These are phyloP conservation scores for Rhopalosiphum padi DNA, from an alignment of 1,140 invertebrate species.

Conservation along the genomic window DNA sequence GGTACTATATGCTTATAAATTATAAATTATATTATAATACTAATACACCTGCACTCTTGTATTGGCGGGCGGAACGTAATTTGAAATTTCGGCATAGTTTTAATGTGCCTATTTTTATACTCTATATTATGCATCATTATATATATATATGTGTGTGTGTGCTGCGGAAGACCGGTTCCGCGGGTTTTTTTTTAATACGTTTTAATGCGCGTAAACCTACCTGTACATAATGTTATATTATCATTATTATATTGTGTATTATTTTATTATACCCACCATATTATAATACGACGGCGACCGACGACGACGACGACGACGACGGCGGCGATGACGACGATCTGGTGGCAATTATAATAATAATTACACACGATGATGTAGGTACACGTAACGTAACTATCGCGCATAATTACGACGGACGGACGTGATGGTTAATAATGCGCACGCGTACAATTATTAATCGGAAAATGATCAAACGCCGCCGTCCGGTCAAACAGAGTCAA, in stretches of 20 bases:
- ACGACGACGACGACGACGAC: not conserved
- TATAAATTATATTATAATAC: not conserved
- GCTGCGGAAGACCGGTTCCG: conserved; percentile 12
- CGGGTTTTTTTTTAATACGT: not conserved
- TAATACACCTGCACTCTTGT: not conserved
- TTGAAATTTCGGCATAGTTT: not conserved
- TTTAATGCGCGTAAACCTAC: not conserved
- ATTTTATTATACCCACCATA: not conserved
- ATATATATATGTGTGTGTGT: too few species aligned
- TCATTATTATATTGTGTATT: not conserved
- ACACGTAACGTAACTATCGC: not conserved
- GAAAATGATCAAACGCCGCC: conserved; percentile 27
- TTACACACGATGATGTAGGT: not conserved
- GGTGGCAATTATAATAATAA: conserved; percentile 8
- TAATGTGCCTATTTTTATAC: not conserved
- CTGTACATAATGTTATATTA: not conserved
- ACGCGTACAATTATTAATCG: conserved; percentile 24
- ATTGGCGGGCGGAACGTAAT: not conserved
- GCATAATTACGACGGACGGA: conserved; percentile 1
- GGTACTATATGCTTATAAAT: not conserved
- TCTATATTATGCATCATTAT: not conserved
- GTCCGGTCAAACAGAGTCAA: not conserved
- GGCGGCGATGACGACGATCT: not conserved
- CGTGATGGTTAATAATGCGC: conserved; percentile 22
- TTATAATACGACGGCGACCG: not conserved